Base-by-base conservation (phyloP, 2,797 vertebrate genomes). In the Aldrovandia affinis region DNA sequence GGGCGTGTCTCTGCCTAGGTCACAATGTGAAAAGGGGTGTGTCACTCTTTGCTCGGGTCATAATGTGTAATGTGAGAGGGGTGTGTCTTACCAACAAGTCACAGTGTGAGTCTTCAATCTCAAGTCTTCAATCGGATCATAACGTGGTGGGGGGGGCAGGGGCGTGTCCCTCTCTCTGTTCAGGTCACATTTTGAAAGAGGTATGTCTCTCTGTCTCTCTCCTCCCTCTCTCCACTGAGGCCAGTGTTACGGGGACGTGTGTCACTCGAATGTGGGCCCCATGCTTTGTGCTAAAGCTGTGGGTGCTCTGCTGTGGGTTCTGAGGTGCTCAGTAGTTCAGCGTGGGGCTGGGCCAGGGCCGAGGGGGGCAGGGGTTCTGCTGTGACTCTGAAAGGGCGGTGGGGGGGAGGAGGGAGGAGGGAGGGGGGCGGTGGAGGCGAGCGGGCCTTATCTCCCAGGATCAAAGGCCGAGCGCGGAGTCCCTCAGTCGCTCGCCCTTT, bases 401-500 rank as follows among this genome's bases (percentile, higher is more conserved):
- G 81, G 79, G 52, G 47, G 55, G 36, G 42, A 81, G 80, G 83
- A 73, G 42, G 84, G 82, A 88, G 80, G 88, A 84, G 83, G 88
- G 90, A 88, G 91, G 90, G 86, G 42, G 20, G 83, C 89, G 90
- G 92, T 85, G 89, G 90, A n/a, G 89, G 89, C 86, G 88, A 86
- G 73, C 61, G 3, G 93, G 83, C 90, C 91, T 90, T 91, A 84
- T 85, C 89, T 94, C 83, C 89, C 89, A 92, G 93, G 93, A 96
- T 95, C 92, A 95, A 95, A 96, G 94, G 90, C 91, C 84, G 65
- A 77, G 90, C 93, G 94, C 89, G 87, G 20, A 86, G 89, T 90
- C 70, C 70, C 93, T 94, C 93, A 91, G 94, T 95, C 93, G 91
- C 89, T 86, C 89, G 89, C 85, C 93, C 93, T 94, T 94, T 93